Conservation (phyloP, 2,113 vertebrate genomes). For the Festucalex cinctus region DNA sequence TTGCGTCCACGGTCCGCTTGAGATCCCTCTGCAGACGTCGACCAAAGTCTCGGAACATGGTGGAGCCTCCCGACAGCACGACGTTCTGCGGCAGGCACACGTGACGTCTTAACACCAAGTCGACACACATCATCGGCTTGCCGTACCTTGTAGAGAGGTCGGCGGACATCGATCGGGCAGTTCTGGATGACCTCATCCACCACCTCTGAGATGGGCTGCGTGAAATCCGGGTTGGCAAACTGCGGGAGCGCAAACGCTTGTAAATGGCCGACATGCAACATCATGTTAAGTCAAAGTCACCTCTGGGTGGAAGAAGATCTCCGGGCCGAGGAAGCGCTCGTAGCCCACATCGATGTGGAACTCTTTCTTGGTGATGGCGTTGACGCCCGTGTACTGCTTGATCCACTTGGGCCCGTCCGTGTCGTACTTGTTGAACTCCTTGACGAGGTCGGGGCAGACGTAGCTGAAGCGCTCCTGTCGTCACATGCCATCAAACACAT, state of each 20-base stretch:
- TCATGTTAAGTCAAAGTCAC: conserved; percentile 44
- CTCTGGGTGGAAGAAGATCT: conserved; percentile 99
- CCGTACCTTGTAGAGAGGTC: conserved; percentile 94
- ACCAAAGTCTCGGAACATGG: conserved; percentile 99
- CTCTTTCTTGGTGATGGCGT: conserved; percentile 95
- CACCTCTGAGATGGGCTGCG: conserved; percentile 98
- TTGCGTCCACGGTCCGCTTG: conserved; percentile 92
- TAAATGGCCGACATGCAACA: too few relatives aligned
- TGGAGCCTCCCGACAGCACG: conserved; percentile 96
- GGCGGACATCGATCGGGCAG: conserved; percentile 96
- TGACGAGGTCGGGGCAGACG: conserved; percentile 96
- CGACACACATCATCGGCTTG: neutral
- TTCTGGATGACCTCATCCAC: conserved; percentile 99
- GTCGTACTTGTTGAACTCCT: conserved; percentile 98
- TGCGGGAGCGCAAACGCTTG: conserved; percentile 34
- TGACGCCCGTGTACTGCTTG: conserved; percentile 95
- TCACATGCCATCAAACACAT: neutral
- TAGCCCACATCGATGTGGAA: conserved; percentile 97
- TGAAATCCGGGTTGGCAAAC: conserved; percentile 99
- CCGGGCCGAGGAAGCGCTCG: conserved; percentile 94
- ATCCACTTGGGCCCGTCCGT: conserved; percentile 97
- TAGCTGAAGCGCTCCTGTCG: conserved; percentile 93
- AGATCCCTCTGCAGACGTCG: conserved; percentile 93
- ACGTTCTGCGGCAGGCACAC: conserved; percentile 66
- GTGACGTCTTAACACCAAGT: neutral